phyloP scores from a whole-genome alignment of 1,140 invertebrate genomes.

The Acromyrmex heyeri region DNA sequence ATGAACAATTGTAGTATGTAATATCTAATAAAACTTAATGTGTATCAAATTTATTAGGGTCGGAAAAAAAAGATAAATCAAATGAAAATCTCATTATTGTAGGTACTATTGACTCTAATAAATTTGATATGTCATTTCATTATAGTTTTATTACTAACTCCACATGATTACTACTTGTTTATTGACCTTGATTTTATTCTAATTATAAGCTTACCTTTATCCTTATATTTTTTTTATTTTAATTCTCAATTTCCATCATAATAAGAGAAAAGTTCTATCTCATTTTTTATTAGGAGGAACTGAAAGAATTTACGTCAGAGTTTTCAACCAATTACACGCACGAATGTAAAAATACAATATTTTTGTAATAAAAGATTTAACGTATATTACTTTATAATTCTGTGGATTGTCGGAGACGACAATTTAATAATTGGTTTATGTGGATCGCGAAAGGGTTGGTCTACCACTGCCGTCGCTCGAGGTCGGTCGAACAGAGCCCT shows the following conservation, averaged over 20 bases:
- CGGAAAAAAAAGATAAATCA: too few species aligned
- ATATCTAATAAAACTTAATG: too few species aligned
- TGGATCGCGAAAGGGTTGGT: constrained; percentile 27
- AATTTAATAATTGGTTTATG: constrained; percentile 40
- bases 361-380: not conserved
- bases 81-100: too few species aligned
- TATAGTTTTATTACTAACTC: too few species aligned
- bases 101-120: too few species aligned
- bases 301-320: not conserved
- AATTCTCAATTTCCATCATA: not conserved
- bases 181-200: too few species aligned
- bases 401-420: not conserved
- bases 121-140: too few species aligned
- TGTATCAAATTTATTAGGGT: too few species aligned
- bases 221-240: too few species aligned
- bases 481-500: not conserved
- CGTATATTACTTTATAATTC: not conserved
- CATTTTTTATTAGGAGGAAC: not conserved
- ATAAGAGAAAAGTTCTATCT: not conserved
- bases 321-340: not conserved
- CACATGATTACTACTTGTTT: too few species aligned
- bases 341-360: constrained; percentile 15
- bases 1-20: too few species aligned
- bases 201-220: too few species aligned
- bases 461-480: not conserved